A percentile compares a stretch with the other conserved stretches of the same genome.
phyloP scores from a whole-genome alignment of 2,797 vertebrate species.

The Cyprinodon diabolis region DNA sequence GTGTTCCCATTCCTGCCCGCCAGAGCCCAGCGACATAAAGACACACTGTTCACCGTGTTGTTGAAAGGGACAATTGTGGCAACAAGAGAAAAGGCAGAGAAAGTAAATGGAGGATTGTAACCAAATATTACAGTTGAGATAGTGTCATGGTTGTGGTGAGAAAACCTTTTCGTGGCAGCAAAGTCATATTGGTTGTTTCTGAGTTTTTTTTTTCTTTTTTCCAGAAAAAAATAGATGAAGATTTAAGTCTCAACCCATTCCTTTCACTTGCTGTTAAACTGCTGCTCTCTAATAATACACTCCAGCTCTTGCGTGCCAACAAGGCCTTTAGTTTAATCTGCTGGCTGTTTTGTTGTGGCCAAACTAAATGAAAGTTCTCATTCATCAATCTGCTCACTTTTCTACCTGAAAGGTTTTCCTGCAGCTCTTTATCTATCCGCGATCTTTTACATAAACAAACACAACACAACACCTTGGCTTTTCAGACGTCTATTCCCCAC shows the following conservation, averaged over 20 bases:
- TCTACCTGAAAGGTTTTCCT: conserved; percentile 33
- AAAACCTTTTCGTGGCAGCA: conserved; percentile 1
- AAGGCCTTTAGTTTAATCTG: neutral
- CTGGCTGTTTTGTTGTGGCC: neutral
- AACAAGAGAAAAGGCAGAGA: conserved; percentile 26
- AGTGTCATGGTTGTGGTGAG: conserved; percentile 16
- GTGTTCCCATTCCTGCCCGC: conserved; percentile 32
- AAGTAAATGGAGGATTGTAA: conserved; percentile 27
- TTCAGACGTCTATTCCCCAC: conserved; percentile 51
- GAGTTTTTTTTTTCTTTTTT: too few species aligned
- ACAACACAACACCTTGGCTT: conserved; percentile 32
- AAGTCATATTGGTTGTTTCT: conserved; percentile 7
- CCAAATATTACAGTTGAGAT: conserved; percentile 28
- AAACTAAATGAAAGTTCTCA: conserved; percentile 30
- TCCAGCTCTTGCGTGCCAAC: neutral
- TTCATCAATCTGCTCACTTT: conserved; percentile 70
- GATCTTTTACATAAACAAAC: conserved; percentile 55
- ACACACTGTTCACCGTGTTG: conserved; percentile 36
- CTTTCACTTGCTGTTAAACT: neutral
- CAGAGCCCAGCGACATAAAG: conserved; percentile 40
- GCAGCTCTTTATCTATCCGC: conserved; percentile 33
- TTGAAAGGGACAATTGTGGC: conserved; percentile 56
- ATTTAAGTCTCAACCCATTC: conserved; percentile 9
- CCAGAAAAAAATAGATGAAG: conserved; percentile 8
- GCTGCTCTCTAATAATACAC: conserved; percentile 8